Evolutionary conservation across 2,888 invertebrate genomes (phyloP).

Genomic region (Coleophora flavipennella): DNA sequence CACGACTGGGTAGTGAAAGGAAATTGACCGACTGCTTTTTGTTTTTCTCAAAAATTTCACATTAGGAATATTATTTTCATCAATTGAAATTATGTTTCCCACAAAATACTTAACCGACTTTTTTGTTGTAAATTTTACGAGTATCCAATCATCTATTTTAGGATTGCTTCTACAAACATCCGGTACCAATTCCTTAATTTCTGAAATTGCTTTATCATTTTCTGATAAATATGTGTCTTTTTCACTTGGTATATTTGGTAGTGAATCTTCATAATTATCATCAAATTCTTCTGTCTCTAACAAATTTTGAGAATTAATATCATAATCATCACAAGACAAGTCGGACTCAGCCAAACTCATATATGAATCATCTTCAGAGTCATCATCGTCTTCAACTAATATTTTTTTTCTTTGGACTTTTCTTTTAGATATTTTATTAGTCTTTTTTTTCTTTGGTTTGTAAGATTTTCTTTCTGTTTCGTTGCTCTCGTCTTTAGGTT

Average conservation of each 20-base stretch:
- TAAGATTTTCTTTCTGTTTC: no score
- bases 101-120: constrained; percentile 15
- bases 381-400: no score
- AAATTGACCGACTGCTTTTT: no score
- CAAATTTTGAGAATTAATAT: not conserved
- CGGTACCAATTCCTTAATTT: not conserved
- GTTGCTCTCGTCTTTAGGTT: no score
- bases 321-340: not conserved
- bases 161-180: not conserved
- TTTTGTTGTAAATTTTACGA: constrained; percentile 15
- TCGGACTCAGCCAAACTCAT: no score
- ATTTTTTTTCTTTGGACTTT: no score
- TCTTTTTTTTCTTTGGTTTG: no score
- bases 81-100: constrained; percentile 10
- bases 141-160: constrained; percentile 8
- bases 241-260: not conserved
- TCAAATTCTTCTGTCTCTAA: not conserved
- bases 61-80: constrained; percentile 8
- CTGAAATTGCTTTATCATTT: not conserved
- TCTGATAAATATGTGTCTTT: not conserved
- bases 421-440: no score
- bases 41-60: constrained; percentile 13
- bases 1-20: constrained; percentile 11
- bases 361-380: no score
- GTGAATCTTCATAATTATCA: no score